Base-by-base conservation (phyloP, 2,888 invertebrate species). In the Stenotaenia linearis region DNA sequence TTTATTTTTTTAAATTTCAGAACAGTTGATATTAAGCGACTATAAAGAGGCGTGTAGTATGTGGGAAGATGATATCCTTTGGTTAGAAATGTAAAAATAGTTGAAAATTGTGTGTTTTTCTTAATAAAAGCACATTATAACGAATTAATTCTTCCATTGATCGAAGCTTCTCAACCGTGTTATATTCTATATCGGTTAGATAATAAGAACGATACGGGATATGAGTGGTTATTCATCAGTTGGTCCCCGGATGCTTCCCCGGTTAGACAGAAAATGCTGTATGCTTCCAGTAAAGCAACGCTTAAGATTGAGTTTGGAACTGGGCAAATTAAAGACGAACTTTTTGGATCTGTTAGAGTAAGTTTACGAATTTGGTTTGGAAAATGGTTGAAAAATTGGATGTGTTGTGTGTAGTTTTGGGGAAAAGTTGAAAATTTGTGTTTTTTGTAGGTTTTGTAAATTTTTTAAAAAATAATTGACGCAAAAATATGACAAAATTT, bases 241-340 rank as follows among this genome's bases (percentile, higher is more conserved):
- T 99, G 97, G 95, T 95, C 93, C 0, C 98, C 98, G 0, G 98
- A 98, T 85, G 90, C 90, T 80, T 94, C 97, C 0, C 91, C 93
- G 87, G 87, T 98, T 3, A 89, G 98, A 80, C 92, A 96, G 84
- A 99, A 99, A 87, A 98, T 99, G 98, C 88, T 99, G 79, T 97
- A 97, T 84, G 98, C 98, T 0, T 97, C 97, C 0, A 98, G 98
- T 0, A 96, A 97, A 87, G 96, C 98, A 0, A 99, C 98, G 0
- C 88, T 99, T 32, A 99, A 98, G 86, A 92, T 92, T 84, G 97
- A 98, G 86, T 99, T 99, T 87, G 98, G 98, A 0, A 92, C 94
- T 5, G 92, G 95, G 0, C 93, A 95, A 84, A 96, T 99, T 80
- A 93, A 93, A 84, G 95, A 97, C 86, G 99, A 99, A 88, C 87